Percentiles rank a stretch among this genome's conserved stretches.
Conservation (phyloP, 2,113 vertebrate genomes). For the Erpornis zantholeuca region DNA sequence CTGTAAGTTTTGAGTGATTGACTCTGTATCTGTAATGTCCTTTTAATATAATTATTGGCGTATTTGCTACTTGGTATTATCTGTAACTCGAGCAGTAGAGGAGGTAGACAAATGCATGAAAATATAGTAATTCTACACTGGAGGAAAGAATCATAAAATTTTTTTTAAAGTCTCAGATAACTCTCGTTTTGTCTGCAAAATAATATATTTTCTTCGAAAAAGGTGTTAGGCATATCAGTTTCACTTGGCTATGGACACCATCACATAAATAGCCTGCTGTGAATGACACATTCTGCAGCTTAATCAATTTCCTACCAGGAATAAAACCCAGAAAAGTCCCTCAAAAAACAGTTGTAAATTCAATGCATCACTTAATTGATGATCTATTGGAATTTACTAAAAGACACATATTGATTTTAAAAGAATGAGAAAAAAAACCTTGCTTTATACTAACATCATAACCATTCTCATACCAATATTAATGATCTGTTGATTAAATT, state of each 20-base stretch:
- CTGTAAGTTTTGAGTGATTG: neutral
- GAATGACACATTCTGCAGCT: neutral
- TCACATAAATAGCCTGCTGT: neutral
- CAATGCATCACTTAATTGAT: neutral
- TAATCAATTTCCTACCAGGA: neutral
- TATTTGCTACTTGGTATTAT: neutral
- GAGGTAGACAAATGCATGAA: neutral
- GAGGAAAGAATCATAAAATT: neutral
- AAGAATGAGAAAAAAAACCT: neutral
- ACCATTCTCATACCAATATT: neutral
- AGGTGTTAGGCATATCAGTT: constrained; percentile 31
- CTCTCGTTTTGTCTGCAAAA: constrained; percentile 16
- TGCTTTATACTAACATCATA: neutral
- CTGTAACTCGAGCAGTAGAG: neutral
- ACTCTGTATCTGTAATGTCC: constrained; percentile 3
- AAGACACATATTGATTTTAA: neutral
- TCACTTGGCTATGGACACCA: neutral
- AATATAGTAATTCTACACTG: neutral
- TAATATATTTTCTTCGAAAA: constrained; percentile 1
- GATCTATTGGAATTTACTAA: neutral
- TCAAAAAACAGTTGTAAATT: neutral
- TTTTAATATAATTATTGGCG: neutral
- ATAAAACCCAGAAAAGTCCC: neutral
- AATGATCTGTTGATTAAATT: neutral
- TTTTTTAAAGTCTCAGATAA: neutral